Evolutionary conservation across 2,888 invertebrate species (phyloP).

Genomic region (Calephelis perditalis): DNA sequence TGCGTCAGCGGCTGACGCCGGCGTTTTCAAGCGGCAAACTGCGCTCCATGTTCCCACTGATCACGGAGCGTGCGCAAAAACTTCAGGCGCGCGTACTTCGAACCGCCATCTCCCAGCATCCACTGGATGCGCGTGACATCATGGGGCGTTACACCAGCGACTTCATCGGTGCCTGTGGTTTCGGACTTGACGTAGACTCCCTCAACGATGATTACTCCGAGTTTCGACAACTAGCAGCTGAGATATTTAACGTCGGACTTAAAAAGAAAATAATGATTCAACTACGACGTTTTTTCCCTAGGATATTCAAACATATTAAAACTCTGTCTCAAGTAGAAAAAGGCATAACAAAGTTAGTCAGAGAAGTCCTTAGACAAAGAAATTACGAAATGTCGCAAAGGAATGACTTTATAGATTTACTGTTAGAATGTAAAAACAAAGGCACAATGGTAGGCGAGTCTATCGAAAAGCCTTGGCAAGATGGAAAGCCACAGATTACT

Average conservation of each 20-base stretch:
- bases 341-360: constrained; percentile 40
- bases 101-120: constrained; percentile 32
- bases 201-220: constrained; percentile 46
- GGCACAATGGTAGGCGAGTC: constrained; percentile 36
- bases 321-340: constrained; percentile 43
- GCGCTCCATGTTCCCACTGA: constrained; percentile 52
- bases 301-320: constrained; percentile 38
- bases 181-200: constrained; percentile 51
- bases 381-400: constrained; percentile 41
- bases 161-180: constrained; percentile 56
- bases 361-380: constrained; percentile 44
- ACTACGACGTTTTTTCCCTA: constrained; percentile 44
- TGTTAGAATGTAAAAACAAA: constrained; percentile 32
- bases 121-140: constrained; percentile 49
- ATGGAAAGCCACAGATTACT: constrained; percentile 28
- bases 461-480: constrained; percentile 28
- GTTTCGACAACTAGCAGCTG: constrained; percentile 45
- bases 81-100: constrained; percentile 37
- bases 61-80: constrained; percentile 48
- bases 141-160: constrained; percentile 60
- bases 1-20: constrained; percentile 53
- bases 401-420: constrained; percentile 29
- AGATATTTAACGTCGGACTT: constrained; percentile 38
- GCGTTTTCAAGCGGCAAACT: constrained; percentile 53
- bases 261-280: constrained; percentile 33